Evolutionary conservation across 2,797 vertebrate species (phyloP), one percentile per base, ranked within the genome.

Genomic region (Rhynchotus rufescens): DNA sequence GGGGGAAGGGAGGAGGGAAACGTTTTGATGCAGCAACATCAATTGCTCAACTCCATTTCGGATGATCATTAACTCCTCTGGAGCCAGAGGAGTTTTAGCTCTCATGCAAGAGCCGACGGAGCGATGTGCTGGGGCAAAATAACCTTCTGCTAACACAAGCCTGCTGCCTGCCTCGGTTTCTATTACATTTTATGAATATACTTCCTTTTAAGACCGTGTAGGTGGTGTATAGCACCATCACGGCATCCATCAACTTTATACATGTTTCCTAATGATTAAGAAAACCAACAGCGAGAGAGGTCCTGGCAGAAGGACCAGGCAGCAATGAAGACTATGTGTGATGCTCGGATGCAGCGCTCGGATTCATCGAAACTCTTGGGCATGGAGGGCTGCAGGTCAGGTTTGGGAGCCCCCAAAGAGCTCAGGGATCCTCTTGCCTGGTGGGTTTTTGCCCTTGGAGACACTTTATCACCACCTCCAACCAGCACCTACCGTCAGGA

Each of bases 1-100:
- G 71, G 62, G 81, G 76, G 90, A 91, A 84, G 79, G 78, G 91
- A 93, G 78, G 72, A 91, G 47, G 40, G 81, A 78, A 94, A 82
- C 72, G 51, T 92, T 94, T 92, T 92, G 87, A 94, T 76, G 93
- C 93, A 93, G 88, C 89, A 73, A 51, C 86, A 93, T 84, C 89
- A 69, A 75, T 71, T 96, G 44, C 92, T 92, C 86, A 86, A 56
- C 86, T 84, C 80, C 52, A 66, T 57, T 87, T 92, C 80, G 84
- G 44, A 88, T 61, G 38, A 68, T 66, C 64, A 89, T 89, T 91
- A 96, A 93, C 94, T 88, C 91, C 56, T 49, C 40, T 22, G 38
- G 73, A 71, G 28, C 84, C 84, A 92, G 74, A 22, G 80, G 54
- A 10, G 14, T 20, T 66, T 91, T 52, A 85, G 47, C n/a, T 60